Conservation (phyloP, 2,113 vertebrate species). For the Nothoprocta pentlandii region DNA sequence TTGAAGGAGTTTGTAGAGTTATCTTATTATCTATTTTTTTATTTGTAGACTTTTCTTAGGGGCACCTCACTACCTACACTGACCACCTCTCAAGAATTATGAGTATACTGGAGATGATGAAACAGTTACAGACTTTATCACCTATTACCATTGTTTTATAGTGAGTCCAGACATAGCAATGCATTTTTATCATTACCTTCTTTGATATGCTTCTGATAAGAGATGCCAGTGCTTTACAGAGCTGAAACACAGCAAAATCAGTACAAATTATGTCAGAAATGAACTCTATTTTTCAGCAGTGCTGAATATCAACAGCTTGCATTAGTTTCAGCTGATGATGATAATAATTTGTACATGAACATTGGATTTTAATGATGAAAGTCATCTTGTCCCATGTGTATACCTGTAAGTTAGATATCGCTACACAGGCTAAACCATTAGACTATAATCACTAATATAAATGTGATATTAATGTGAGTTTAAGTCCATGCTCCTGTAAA, state of each 20-base stretch:
- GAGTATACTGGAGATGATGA: not conserved
- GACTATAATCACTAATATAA: not conserved
- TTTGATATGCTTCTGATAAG: not conserved
- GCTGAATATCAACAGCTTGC: not conserved
- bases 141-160: not conserved
- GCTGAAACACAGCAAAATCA: not conserved
- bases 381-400: accelerated
- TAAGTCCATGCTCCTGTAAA: not conserved
- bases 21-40: not conserved
- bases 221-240: not conserved
- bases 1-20: not conserved
- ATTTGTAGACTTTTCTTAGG: not conserved
- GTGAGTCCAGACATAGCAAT: not conserved
- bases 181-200: not conserved
- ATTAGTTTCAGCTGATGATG: not conserved
- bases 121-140: not conserved
- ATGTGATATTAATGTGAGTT: not conserved
- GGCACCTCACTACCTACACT: not conserved
- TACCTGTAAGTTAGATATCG: not conserved
- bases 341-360: not conserved
- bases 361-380: not conserved
- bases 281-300: not conserved
- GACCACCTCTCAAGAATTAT: not conserved
- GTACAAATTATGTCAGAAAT: not conserved
- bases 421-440: not conserved